Percentiles rank a stretch among this genome's conserved stretches.
Evolutionary conservation across 2,113 vertebrate species (phyloP).

Genomic region (Podarcis cretensis): DNA sequence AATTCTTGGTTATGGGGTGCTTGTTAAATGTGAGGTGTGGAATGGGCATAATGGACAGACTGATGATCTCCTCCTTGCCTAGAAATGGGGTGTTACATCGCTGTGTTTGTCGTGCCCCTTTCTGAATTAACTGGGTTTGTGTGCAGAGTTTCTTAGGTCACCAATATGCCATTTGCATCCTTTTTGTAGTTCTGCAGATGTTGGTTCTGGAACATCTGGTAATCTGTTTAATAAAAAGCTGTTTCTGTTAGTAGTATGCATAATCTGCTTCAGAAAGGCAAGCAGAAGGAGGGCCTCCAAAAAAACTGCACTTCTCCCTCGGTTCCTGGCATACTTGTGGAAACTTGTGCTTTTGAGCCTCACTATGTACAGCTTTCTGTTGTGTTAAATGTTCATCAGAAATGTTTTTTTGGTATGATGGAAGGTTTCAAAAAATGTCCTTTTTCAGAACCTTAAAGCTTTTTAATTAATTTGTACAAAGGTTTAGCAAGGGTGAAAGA

Average conservation of each 20-base stretch:
- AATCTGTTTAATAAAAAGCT: conserved; percentile 7
- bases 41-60: neutral
- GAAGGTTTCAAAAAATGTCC: neutral
- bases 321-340: conserved; percentile 12
- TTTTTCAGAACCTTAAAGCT: neutral
- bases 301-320: conserved; percentile 4
- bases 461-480: conserved; percentile 11
- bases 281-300: neutral
- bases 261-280: conserved; percentile 11
- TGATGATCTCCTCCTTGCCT: neutral
- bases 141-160: conserved; percentile 13
- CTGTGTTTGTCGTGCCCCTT: neutral
- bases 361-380: conserved; percentile 15
- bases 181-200: neutral
- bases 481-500: conserved; percentile 11
- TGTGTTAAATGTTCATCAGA: conserved; percentile 2
- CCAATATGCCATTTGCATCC: neutral
- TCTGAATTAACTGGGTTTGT: neutral
- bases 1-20: neutral
- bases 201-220: conserved; percentile 20
- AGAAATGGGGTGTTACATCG: neutral
- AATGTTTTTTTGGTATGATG: conserved; percentile 4
- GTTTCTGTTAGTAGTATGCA: neutral
- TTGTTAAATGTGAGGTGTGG: neutral
- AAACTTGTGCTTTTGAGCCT: conserved; percentile 32